A percentile compares a stretch with the other conserved stretches of the same genome.
These are phyloP conservation scores for Lasioglossum oenotherae DNA, from an alignment of 2,888 invertebrate genomes.

Conservation along the genomic window DNA sequence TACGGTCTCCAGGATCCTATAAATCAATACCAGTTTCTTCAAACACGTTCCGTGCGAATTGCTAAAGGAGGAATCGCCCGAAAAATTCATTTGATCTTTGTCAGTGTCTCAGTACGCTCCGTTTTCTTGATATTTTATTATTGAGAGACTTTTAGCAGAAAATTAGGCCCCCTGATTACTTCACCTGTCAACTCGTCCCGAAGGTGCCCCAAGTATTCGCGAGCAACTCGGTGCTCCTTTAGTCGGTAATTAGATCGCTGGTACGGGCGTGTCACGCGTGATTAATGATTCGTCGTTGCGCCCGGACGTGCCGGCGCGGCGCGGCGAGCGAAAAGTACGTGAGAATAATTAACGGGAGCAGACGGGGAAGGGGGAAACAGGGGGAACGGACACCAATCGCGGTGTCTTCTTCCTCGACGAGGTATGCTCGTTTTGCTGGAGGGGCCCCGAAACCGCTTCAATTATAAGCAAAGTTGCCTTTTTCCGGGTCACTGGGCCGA, in stretches of 20 bases:
- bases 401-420: slow-evolving; percentile 23
- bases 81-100: neutral
- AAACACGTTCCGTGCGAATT: neutral
- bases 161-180: slow-evolving; percentile 15
- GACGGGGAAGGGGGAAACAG: neutral
- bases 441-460: slow-evolving; percentile 50
- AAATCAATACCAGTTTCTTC: neutral
- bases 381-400: neutral
- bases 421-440: neutral
- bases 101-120: neutral
- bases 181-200: slow-evolving; percentile 39
- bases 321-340: slow-evolving; percentile 52
- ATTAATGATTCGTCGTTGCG: slow-evolving; percentile 75
- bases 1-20: neutral
- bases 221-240: slow-evolving; percentile 43
- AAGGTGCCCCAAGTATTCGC: neutral
- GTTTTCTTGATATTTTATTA: neutral
- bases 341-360: slow-evolving; percentile 69
- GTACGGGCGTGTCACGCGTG: slow-evolving; percentile 61
- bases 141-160: neutral
- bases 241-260: slow-evolving; percentile 75
- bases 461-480: slow-evolving; percentile 74
- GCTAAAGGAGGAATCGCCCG: neutral
- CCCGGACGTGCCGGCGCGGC: slow-evolving; percentile 27
- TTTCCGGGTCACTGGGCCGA: slow-evolving; percentile 83